These are phyloP conservation scores for Radopholus similis DNA, from an alignment of 1,140 invertebrate genomes.

Conservation along the genomic window DNA sequence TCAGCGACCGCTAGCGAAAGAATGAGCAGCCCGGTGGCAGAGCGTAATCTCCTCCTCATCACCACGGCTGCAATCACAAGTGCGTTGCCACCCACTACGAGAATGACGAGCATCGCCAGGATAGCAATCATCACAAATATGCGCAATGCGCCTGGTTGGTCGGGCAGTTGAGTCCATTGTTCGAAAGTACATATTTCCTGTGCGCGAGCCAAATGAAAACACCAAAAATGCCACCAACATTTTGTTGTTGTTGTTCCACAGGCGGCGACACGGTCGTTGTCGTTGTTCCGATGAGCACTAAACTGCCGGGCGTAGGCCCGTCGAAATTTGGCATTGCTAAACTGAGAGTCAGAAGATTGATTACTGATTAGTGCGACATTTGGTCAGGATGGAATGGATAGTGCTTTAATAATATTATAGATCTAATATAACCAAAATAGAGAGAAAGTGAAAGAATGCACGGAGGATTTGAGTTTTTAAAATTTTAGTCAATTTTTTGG, in stretches of 20 bases:
- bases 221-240: too few relatives aligned
- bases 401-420: neutral
- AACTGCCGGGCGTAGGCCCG: too few relatives aligned
- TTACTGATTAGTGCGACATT: neutral
- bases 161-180: slow-evolving; percentile 51
- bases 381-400: neutral
- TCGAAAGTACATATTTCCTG: slow-evolving; percentile 44
- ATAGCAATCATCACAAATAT: slow-evolving; percentile 60
- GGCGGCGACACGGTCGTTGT: too few relatives aligned
- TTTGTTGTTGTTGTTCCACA: too few relatives aligned
- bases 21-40: slow-evolving; percentile 80
- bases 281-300: too few relatives aligned
- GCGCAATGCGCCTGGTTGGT: slow-evolving; percentile 56
- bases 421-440: neutral
- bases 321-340: too few relatives aligned
- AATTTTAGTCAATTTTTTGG: too few relatives aligned
- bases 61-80: slow-evolving; percentile 89
- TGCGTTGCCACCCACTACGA: slow-evolving; percentile 72
- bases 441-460: too few relatives aligned
- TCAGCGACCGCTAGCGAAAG: slow-evolving; percentile 80
- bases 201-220: neutral
- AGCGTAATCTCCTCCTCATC: slow-evolving; percentile 78
- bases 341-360: too few relatives aligned
- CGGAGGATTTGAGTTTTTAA: too few relatives aligned
- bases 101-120: slow-evolving; percentile 54